Evolutionary conservation across 2,797 vertebrate species (phyloP).

Genomic region (Parauchenoglanis punctatus): DNA sequence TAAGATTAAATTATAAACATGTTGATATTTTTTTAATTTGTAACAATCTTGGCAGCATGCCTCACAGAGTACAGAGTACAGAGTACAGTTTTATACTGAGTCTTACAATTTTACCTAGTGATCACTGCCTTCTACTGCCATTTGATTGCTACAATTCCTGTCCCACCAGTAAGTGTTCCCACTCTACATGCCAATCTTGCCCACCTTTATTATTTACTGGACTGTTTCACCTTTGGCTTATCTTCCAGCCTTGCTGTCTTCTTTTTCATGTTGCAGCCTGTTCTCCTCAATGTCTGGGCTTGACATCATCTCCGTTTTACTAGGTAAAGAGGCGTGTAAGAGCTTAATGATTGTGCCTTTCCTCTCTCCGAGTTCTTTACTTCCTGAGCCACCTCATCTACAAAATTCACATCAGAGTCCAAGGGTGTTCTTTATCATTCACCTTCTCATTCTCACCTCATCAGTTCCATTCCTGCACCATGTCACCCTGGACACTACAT

Average conservation of each 20-base stretch:
- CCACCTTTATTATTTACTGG: not conserved
- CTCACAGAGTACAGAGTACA: too few relatives aligned
- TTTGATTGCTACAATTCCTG: not conserved
- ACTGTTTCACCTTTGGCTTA: not conserved
- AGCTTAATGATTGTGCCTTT: not conserved
- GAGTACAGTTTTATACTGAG: too few relatives aligned
- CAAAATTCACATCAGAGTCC: not conserved
- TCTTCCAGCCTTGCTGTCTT: not conserved
- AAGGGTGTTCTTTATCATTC: not conserved
- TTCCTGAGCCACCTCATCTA: not conserved
- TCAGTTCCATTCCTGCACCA: not conserved
- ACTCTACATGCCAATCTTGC: not conserved
- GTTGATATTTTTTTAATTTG: too few relatives aligned
- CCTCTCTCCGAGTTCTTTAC: not conserved
- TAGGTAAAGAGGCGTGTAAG: not conserved
- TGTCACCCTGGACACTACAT: not conserved
- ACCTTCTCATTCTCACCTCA: not conserved
- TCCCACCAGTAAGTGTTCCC: not conserved
- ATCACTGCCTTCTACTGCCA: not conserved
- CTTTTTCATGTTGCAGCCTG: not conserved
- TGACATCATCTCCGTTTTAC: not conserved
- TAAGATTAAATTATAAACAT: too few relatives aligned
- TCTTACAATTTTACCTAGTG: not conserved
- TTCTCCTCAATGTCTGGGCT: not conserved
- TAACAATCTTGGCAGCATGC: too few relatives aligned